Evolutionary conservation across 2,797 vertebrate species (phyloP).

Genomic region (Lagocephalus sceleratus): DNA sequence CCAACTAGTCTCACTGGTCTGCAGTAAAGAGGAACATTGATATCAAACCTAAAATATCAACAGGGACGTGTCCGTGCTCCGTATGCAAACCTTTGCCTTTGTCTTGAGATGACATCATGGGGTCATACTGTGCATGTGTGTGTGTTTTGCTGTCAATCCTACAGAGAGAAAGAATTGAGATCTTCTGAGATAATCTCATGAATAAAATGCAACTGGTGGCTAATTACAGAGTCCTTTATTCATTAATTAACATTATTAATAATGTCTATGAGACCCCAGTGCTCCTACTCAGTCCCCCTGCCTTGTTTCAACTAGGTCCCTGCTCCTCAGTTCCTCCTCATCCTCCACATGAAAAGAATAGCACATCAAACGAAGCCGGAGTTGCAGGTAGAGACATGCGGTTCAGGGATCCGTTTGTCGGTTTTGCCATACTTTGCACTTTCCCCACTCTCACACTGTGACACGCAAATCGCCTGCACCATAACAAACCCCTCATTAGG

Average conservation of each 20-base stretch:
- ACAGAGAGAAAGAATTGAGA: conserved; percentile 59
- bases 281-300: conserved; percentile 61
- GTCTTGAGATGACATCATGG: too few species aligned
- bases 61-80: too few species aligned
- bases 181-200: conserved; percentile 67
- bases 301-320: conserved; percentile 73
- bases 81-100: too few species aligned
- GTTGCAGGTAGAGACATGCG: conserved; percentile 71
- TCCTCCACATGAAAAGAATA: conserved; percentile 81
- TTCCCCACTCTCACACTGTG: conserved; percentile 51
- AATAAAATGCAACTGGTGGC: conserved; percentile 73
- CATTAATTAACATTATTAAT: conserved; percentile 85
- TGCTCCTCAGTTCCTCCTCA: conserved; percentile 66
- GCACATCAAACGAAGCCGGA: conserved; percentile 81
- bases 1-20: too few species aligned
- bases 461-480: conserved; percentile 49
- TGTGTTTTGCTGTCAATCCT: conserved; percentile 25
- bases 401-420: conserved; percentile 55
- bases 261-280: conserved; percentile 69
- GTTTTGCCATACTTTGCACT: conserved; percentile 27
- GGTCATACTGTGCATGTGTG: conserved; percentile 5
- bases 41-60: too few species aligned
- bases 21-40: too few species aligned
- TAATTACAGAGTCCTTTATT: conserved; percentile 81
- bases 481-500: conserved; percentile 79